These are phyloP conservation scores for Lampris incognitus DNA, from an alignment of 2,113 vertebrate genomes.

Conservation along the genomic window DNA sequence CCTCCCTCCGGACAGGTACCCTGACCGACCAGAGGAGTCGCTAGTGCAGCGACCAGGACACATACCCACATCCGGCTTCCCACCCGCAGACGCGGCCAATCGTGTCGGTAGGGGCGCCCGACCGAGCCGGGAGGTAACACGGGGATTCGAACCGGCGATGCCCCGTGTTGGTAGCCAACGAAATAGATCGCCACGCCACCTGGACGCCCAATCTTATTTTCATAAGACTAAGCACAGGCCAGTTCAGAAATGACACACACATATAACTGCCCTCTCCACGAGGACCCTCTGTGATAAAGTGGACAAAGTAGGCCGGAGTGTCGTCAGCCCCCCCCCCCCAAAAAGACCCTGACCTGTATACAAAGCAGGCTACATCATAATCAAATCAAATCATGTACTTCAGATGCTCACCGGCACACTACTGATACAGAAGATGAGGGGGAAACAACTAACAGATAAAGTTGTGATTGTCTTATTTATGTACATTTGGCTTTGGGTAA, in stretches of 20 bases:
- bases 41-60: no score
- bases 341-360: conserved; percentile 53
- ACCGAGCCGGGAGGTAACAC: no score
- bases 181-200: no score
- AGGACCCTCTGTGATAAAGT: conserved; percentile 34
- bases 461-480: conserved; percentile 27
- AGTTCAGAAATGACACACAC: conserved; percentile 54
- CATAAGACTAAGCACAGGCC: conserved; percentile 40
- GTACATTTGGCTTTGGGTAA: conserved; percentile 68
- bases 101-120: no score
- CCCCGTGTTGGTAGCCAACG: no score
- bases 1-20: no score
- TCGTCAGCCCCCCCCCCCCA: conserved; percentile 21
- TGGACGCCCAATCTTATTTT: conserved; percentile 1
- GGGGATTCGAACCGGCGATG: no score
- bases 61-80: no score
- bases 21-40: no score
- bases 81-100: no score
- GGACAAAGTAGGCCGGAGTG: conserved; percentile 26
- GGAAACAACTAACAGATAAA: conserved; percentile 37
- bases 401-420: conserved; percentile 14
- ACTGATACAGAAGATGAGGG: conserved; percentile 37
- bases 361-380: conserved; percentile 41
- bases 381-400: conserved; percentile 24
- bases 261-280: conserved; percentile 42